Evolutionary conservation across 2,797 vertebrate species (phyloP), one percentile per base, ranked within the genome.

Genomic region (Urocyon cinereoargenteus): DNA sequence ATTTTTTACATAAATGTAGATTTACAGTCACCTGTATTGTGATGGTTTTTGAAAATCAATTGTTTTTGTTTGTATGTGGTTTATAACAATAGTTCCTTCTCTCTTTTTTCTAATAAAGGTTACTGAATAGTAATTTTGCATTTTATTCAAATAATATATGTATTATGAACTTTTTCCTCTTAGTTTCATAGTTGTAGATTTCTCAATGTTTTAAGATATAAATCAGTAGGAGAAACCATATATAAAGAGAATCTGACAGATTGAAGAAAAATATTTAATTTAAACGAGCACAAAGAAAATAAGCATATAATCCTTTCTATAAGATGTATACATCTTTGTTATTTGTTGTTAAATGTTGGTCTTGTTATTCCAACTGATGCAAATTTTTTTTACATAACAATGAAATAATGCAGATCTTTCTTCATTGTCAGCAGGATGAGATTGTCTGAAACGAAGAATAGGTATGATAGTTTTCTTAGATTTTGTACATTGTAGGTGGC

Each of bases 381-480:
- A 97, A 97, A 97, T 96, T 89, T 87, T 18, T 96, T 97, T 95
- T 51, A 22, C 77, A 82, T 98, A 98, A 83, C 51, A 96, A 21
- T 86, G 88, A 96, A 98, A 81, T 94, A 79, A 98, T 96, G 95
- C 86, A 97, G 88, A 0, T 98, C 36, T 97, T 95, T 98, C 96
- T 98, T 97, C 96, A 97, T 95, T 97, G 91, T 97, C 97, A 97
- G 89, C 95, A 90, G 79, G 59, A 97, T 94, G 96, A 97, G 88
- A 97, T 82, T 97, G 73, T 93, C 57, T 97, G 97, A 97, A 97
- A 94, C 84, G 88, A 97, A 98, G 95, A 98, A 94, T 92, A 98
- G 94, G 90, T 98, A 2, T 97, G 78, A n/a, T 97, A n/a, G 73
- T 92, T 97, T 77, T 97, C 97, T 98, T 97, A 97, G 61, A 61